Conservation (phyloP, 2,888 invertebrate species). For the Tolmerus cingulatus region DNA sequence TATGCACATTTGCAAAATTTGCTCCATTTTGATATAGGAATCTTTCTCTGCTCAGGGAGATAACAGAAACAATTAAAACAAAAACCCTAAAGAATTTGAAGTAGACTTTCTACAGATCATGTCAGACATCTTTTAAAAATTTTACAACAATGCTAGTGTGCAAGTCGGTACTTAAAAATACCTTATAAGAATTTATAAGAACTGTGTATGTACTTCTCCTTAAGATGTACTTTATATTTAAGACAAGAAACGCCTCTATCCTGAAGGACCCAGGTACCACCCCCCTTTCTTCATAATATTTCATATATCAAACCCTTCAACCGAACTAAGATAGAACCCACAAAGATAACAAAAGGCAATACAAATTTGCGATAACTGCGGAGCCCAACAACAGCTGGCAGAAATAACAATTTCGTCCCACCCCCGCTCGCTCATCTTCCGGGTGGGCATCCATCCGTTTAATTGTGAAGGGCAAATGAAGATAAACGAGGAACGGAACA, state of each 20-base stretch:
- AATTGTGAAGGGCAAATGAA: conserved; percentile 49
- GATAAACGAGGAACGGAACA: conserved; percentile 50
- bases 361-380: neutral
- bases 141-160: too few relatives aligned
- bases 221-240: too few relatives aligned
- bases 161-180: too few relatives aligned
- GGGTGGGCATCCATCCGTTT: conserved; percentile 43
- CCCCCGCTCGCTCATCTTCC: neutral
- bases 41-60: too few relatives aligned
- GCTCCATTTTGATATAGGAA: too few relatives aligned
- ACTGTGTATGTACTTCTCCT: too few relatives aligned
- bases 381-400: neutral
- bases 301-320: neutral
- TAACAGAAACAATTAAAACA: too few relatives aligned
- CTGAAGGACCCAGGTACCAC: neutral
- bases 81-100: too few relatives aligned
- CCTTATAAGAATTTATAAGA: too few relatives aligned
- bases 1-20: too few relatives aligned
- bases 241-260: neutral
- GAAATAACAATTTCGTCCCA: neutral
- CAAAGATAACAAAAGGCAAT: neutral
- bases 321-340: neutral
- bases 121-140: too few relatives aligned
- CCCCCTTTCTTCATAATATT: neutral
- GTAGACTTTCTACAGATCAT: too few relatives aligned